These are phyloP conservation scores for Ichneumoninae sp. DNA, from an alignment of 2,888 invertebrate genomes.

Conservation along the genomic window DNA sequence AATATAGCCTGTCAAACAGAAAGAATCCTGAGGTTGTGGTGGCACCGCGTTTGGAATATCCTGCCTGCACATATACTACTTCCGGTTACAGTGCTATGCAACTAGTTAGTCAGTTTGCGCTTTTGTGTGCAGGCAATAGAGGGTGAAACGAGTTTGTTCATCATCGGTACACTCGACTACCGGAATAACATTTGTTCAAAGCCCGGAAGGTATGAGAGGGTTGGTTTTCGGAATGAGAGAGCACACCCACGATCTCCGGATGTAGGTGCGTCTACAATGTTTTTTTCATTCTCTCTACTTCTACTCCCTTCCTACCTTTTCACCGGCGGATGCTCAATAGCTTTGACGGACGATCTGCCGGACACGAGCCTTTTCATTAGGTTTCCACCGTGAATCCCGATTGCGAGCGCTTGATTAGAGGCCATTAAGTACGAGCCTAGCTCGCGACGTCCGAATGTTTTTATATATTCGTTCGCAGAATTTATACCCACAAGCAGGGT, in stretches of 20 bases:
- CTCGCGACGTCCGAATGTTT: not conserved
- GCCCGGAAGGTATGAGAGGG: constrained; percentile 12
- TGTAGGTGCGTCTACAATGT: not conserved
- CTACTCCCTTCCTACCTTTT: not conserved
- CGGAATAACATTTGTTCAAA: constrained; percentile 44
- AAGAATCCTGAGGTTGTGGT: constrained; percentile 32
- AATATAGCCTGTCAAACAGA: not conserved
- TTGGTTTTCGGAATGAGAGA: not conserved
- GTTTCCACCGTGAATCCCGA: not conserved
- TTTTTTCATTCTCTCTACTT: not conserved
- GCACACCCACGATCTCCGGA: constrained; percentile 7
- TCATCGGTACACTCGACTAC: constrained; percentile 28
- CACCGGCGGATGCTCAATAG: not conserved
- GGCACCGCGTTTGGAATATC: not conserved
- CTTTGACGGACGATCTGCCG: constrained; percentile 42
- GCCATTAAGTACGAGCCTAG: not conserved
- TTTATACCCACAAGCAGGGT: not conserved
- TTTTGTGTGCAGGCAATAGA: constrained; percentile 14
- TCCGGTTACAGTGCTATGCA: constrained; percentile 12
- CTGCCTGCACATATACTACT: constrained; percentile 7
- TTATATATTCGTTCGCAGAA: not conserved
- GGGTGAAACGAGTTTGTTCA: constrained; percentile 52
- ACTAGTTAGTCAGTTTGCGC: constrained; percentile 10
- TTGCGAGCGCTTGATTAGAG: constrained; percentile 23
- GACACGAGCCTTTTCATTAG: constrained; percentile 23